phyloP scores from a whole-genome alignment of 2,113 vertebrate genomes.

The Microcebus griseorufus region DNA sequence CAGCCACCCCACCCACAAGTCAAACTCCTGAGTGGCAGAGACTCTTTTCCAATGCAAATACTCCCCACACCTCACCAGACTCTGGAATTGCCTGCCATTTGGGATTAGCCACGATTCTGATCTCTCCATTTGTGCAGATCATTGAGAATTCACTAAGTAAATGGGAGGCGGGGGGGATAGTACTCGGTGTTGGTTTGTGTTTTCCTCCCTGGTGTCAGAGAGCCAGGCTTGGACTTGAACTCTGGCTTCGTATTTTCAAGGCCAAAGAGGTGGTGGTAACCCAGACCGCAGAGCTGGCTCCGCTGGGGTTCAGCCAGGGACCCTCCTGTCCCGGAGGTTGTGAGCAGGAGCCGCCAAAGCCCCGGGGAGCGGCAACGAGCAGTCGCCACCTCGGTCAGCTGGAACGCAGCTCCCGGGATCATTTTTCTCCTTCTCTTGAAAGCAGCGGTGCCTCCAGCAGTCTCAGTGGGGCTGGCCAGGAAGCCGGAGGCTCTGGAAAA shows the following conservation, averaged over 20 bases:
- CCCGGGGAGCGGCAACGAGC: not conserved
- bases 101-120: not conserved
- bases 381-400: not conserved
- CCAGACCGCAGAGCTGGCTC: not conserved
- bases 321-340: not conserved
- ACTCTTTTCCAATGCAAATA: not conserved
- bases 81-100: not conserved
- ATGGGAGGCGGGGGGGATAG: not conserved
- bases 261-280: not conserved
- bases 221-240: not conserved
- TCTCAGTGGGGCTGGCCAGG: not conserved
- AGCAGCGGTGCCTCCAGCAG: not conserved
- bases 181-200: not conserved
- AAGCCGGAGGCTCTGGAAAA: not conserved
- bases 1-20: accelerated
- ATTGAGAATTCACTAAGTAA: not conserved
- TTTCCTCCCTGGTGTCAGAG: not conserved
- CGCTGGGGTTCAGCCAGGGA: not conserved
- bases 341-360: not conserved
- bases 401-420: not conserved
- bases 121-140: not conserved
- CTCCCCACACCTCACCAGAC: not conserved
- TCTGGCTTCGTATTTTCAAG: not conserved
- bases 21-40: not conserved
- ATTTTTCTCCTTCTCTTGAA: slow-evolving; percentile 34